phyloP scores from a whole-genome alignment of 2,113 vertebrate species.

The Pungitius pungitius region DNA sequence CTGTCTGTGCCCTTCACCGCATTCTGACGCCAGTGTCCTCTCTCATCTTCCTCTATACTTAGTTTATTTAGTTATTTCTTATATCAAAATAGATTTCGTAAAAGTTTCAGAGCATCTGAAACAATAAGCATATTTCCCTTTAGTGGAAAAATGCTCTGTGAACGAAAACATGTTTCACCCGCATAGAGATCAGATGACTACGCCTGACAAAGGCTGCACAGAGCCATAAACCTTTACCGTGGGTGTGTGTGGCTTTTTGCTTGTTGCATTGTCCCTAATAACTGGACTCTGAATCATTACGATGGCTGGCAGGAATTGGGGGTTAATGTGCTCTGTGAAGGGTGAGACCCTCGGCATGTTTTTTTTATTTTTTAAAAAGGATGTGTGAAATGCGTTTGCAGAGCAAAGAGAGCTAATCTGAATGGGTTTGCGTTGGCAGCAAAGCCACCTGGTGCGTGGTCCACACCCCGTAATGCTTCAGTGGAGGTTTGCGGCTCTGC shows the following conservation, averaged over 20 bases:
- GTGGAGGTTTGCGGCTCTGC: background rate
- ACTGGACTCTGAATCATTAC: constrained; percentile 48
- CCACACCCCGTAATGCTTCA: background rate
- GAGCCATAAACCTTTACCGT: background rate
- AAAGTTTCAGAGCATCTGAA: background rate
- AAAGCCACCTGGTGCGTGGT: background rate
- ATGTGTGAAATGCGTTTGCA: constrained; percentile 18
- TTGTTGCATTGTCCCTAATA: background rate
- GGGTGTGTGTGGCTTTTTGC: background rate
- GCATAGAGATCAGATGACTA: background rate
- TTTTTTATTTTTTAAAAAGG: constrained; percentile 17
- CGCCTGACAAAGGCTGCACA: background rate
- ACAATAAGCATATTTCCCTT: background rate
- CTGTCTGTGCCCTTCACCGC: constrained; percentile 50
- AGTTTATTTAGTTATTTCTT: background rate
- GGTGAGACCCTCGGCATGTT: constrained; percentile 21
- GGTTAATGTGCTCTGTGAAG: constrained; percentile 10
- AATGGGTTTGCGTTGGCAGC: background rate
- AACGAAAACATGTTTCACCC: background rate
- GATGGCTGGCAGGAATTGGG: constrained; percentile 27
- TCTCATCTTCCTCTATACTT: background rate
- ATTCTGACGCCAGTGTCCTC: constrained; percentile 54
- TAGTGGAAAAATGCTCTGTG: background rate
- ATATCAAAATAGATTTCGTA: constrained; percentile 4
- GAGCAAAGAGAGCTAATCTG: constrained; percentile 6